Percentiles rank a stretch among this genome's conserved stretches.
These are phyloP conservation scores for Neocrepidodera transversa DNA, from an alignment of 2,888 invertebrate genomes.

Conservation along the genomic window DNA sequence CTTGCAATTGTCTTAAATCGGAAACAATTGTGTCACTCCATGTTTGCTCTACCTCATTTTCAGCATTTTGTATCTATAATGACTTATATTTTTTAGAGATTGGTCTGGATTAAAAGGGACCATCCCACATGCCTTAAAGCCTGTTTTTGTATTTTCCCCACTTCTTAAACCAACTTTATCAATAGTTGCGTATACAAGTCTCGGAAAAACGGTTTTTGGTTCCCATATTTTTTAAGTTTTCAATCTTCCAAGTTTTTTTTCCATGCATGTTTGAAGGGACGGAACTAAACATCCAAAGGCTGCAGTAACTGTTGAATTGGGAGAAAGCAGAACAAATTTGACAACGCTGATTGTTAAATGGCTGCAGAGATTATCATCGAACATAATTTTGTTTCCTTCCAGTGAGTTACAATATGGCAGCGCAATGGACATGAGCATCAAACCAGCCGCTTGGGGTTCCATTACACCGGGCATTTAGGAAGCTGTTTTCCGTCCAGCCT, in stretches of 20 bases:
- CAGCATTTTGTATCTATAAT: slow-evolving; percentile 18
- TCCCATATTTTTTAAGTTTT: slow-evolving; percentile 36
- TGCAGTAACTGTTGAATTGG: no score
- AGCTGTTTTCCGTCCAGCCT: slow-evolving; percentile 29
- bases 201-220: slow-evolving; percentile 25
- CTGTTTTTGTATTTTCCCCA: no score
- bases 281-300: no score
- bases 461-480: slow-evolving; percentile 26
- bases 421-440: slow-evolving; percentile 5
- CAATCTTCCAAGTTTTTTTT: no score
- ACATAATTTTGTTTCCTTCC: slow-evolving; percentile 41
- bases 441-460: slow-evolving; percentile 18
- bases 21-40: slow-evolving; percentile 24
- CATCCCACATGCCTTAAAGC: no score
- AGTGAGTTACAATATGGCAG: slow-evolving; percentile 18
- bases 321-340: no score
- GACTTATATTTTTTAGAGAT: slow-evolving; percentile 10
- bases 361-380: no score
- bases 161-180: no score
- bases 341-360: slow-evolving; percentile 39
- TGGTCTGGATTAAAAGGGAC: slow-evolving; percentile 17
- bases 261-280: no score
- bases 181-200: slow-evolving; percentile 32
- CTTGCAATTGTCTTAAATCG: no score
- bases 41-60: slow-evolving; percentile 25